Percentiles rank a stretch among this genome's conserved stretches.
These are phyloP conservation scores for Coecobrya sp. DNA, from an alignment of 2,888 invertebrate species.

Conservation along the genomic window DNA sequence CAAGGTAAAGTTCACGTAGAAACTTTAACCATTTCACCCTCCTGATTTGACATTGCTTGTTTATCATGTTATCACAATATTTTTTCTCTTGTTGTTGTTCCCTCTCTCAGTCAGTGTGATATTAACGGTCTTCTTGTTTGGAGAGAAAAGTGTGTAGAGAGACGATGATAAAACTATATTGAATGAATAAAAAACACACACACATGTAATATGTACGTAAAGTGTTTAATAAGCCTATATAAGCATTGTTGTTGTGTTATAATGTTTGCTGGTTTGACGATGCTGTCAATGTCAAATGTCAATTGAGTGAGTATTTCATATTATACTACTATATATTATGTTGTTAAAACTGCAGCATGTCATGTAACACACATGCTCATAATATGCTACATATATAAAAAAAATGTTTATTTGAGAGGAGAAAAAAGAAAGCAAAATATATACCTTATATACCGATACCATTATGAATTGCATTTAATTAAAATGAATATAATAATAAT, in stretches of 20 bases:
- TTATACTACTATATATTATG: neutral
- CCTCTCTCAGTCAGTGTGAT: slow-evolving; percentile 73
- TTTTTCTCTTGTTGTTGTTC: slow-evolving; percentile 42
- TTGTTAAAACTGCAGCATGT: neutral
- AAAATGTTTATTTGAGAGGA: slow-evolving; percentile 10
- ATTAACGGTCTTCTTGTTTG: slow-evolving; percentile 59
- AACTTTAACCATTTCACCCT: neutral
- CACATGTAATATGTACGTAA: too few species aligned
- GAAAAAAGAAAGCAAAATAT: slow-evolving; percentile 17
- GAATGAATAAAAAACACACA: slow-evolving; percentile 43
- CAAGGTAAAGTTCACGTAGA: neutral
- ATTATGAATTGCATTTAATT: slow-evolving; percentile 42
- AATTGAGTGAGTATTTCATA: neutral
- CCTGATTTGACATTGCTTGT: neutral
- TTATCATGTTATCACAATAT: neutral
- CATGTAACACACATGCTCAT: neutral
- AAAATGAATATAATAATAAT: slow-evolving; percentile 13
- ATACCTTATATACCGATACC: slow-evolving; percentile 38
- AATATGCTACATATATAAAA: too few species aligned
- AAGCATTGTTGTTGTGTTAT: neutral
- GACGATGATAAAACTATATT: neutral
- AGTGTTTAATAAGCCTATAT: slow-evolving; percentile 25
- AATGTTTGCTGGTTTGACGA: slow-evolving; percentile 3
- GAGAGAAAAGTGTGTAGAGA: slow-evolving; percentile 42
- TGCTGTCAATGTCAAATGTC: slow-evolving; percentile 1